Base-by-base conservation (phyloP, 2,113 vertebrate species). In the Xerus inauris region DNA sequence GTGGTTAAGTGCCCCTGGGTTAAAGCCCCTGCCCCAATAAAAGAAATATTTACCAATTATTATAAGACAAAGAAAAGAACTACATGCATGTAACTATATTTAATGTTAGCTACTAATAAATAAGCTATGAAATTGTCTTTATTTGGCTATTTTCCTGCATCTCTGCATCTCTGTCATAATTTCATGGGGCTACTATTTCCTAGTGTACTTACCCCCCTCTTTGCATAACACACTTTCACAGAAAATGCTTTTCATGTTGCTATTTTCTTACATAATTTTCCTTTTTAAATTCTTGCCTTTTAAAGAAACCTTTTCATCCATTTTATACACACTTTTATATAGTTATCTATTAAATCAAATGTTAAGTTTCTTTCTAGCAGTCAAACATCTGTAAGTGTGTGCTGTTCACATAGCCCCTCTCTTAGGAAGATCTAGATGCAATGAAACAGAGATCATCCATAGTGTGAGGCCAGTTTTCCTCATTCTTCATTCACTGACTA, bases 401-500 rank as follows among this genome's bases (percentile, higher is more conserved):
- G 8, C 12, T 42, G 0, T 54, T 32, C 73, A 38, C 3, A 8
- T 0, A 13, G 6, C 2, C 1, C 42, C 19, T 64, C 42, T 40
- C 30, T 85, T 11, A 2, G 42, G 40, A 65, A 91, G 76, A 17
- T 40, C 28, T 26, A 11, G 54, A 64, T 17, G 47, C 42, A 11
- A 1, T 0, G 35, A 42, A 57, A 69, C 2, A 22, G 22, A 19
- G 19, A 47, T 47, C 12, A 59, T 2, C 59, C 19, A 1, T 45
- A 28, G 13, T 8, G 38, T 47, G 16, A 57, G 51, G 20, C 32
- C 73, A 59, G 26, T 75, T 94, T 40, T 67, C 30, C 71, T 89
- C 57, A n/a, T 62, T 65, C 47, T 75, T 91, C 77, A 38, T 69
- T 79, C 80, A 64, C 49, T 40, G 80, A 57, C 59, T 84, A 87